phyloP scores from a whole-genome alignment of 2,888 invertebrate species.

The Macaria notata region DNA sequence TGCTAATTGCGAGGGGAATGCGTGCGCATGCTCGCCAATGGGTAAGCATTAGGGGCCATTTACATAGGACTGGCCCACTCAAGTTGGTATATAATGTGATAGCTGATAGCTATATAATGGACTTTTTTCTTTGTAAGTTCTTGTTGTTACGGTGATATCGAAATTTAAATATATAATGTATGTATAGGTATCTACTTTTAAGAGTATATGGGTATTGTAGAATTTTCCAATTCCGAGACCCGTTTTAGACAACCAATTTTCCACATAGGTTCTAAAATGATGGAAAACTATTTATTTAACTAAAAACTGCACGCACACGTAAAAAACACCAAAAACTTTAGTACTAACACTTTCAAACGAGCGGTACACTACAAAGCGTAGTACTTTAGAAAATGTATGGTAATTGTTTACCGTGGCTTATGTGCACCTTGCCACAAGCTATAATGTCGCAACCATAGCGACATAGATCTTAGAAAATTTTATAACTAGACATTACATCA shows the following conservation, averaged over 20 bases:
- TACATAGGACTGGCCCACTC: conserved; percentile 48
- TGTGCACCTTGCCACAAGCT: conserved; percentile 65
- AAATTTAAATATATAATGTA: too few species aligned
- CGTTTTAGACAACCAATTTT: too few species aligned
- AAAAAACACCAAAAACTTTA: neutral
- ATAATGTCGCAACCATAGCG: conserved; percentile 53
- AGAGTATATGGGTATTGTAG: too few species aligned
- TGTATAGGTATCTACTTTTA: too few species aligned
- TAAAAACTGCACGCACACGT: too few species aligned
- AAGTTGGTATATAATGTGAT: conserved; percentile 16
- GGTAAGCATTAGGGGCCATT: conserved; percentile 73
- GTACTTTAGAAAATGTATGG: conserved; percentile 61
- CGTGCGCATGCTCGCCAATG: conserved; percentile 79
- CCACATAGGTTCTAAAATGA: too few species aligned
- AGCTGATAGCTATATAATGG: neutral
- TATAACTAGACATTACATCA: neutral
- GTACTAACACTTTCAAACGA: neutral
- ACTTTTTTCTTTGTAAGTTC: too few species aligned
- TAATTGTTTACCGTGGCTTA: conserved; percentile 78
- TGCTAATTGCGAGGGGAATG: conserved; percentile 73
- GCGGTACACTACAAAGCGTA: conserved; percentile 55
- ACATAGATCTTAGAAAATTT: conserved; percentile 46
- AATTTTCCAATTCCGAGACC: too few species aligned
- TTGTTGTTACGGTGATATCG: too few species aligned
- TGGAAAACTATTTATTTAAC: too few species aligned